These are phyloP conservation scores for Sebastes minor DNA, from an alignment of 2,797 vertebrate genomes.

Conservation along the genomic window DNA sequence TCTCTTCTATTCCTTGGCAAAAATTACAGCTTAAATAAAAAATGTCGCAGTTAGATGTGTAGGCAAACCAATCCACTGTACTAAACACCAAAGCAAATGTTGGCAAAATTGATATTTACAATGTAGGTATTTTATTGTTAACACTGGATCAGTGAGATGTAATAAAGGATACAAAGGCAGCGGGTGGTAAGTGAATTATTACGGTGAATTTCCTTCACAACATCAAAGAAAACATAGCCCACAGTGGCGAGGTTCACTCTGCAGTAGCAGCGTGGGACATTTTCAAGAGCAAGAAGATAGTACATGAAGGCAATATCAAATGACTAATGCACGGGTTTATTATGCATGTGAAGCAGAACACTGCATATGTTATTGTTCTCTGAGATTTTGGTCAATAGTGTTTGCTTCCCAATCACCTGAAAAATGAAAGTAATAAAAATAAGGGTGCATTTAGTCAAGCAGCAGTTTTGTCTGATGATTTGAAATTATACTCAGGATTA, in stretches of 20 bases:
- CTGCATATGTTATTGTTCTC: conserved; percentile 21
- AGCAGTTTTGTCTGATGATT: neutral
- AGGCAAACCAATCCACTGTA: neutral
- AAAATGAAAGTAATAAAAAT: neutral
- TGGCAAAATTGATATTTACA: neutral
- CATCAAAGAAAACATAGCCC: conserved; percentile 46
- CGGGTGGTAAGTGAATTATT: conserved; percentile 5
- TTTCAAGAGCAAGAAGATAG: conserved; percentile 27
- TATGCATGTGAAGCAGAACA: conserved; percentile 23
- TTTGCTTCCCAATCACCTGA: neutral
- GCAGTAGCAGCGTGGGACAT: conserved; percentile 44
- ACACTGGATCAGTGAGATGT: neutral
- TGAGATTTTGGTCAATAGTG: neutral
- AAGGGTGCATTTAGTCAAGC: neutral
- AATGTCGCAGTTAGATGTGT: neutral
- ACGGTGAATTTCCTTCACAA: conserved; percentile 18
- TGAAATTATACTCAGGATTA: neutral
- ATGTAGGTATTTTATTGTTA: neutral
- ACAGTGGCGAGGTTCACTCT: conserved; percentile 14
- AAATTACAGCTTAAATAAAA: neutral
- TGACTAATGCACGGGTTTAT: conserved; percentile 25
- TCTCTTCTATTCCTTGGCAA: too few species aligned
- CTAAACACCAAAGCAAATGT: neutral
- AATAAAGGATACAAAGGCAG: neutral
- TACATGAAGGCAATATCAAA: conserved; percentile 39